phyloP scores from a whole-genome alignment of 1,140 invertebrate genomes.

The Diorhabda sublineata region DNA sequence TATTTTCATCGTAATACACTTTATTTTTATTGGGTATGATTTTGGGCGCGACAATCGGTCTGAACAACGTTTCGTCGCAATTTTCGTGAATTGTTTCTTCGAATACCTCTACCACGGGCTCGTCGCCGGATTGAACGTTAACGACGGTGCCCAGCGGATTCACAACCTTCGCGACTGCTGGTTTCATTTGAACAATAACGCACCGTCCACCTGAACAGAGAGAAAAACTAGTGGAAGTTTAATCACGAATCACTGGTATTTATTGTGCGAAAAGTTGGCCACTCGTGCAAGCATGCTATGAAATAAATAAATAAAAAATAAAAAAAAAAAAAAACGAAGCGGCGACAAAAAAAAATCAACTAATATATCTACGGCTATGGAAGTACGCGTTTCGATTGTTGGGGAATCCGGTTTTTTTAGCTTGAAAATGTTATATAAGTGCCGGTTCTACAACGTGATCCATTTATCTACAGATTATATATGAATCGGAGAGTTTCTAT shows the following conservation, averaged over 20 bases:
- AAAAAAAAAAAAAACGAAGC: background rate
- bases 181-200: constrained; percentile 49
- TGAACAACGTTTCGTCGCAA: constrained; percentile 59
- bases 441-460: too few species aligned
- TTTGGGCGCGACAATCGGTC: constrained; percentile 53
- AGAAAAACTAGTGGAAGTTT: constrained; percentile 71
- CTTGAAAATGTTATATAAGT: too few species aligned
- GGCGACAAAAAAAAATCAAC: background rate
- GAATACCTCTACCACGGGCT: constrained; percentile 49
- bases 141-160: constrained; percentile 69
- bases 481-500: too few species aligned
- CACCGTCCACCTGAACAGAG: constrained; percentile 63
- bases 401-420: too few species aligned
- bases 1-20: constrained; percentile 24
- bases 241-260: constrained; percentile 9
- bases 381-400: too few species aligned
- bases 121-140: constrained; percentile 55
- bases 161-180: constrained; percentile 61
- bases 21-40: constrained; percentile 20
- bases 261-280: background rate
- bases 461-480: too few species aligned
- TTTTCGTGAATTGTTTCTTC: constrained; percentile 56
- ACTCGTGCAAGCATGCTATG: background rate
- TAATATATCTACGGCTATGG: background rate
- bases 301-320: background rate